Base-by-base conservation (phyloP, 2,888 invertebrate species). In the Cheilosia variabilis region DNA sequence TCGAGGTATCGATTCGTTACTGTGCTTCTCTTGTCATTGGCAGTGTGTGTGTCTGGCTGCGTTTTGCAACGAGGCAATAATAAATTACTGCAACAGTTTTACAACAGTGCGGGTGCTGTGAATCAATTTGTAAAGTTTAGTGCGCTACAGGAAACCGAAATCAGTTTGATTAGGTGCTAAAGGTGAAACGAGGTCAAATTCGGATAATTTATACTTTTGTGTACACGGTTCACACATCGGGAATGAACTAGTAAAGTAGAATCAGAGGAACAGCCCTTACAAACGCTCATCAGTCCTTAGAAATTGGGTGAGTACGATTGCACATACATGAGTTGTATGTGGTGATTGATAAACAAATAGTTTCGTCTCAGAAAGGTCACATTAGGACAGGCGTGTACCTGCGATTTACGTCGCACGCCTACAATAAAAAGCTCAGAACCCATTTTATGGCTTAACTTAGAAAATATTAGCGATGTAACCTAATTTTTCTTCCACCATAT, bases 1-100 rank as follows among this genome's bases (percentile, higher is more conserved):
- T 76, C 81, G 62, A 45, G 68, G 24, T 86, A 86, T 86, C 81
- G 86, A 86, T 86, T 86, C 55, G 72, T 76, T 60, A 27, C 81
- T 62, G 52, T 63, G 69, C 53, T 63, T 31, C 57, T 72, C 57
- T n/a, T 31, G 31, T 37, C n/a, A 6, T 41, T 76, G 24, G 47
- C 43, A 37, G 37, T 37, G 34, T 57, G 57, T 22, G 27, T 45
- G 19, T 9, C 27, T 55, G 45, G 37, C n/a, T 65, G 34, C 45
- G 43, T 58, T 76, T 77, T 77, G 79, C 43, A 65, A 55, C 41
- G 50, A 80, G 68, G 55, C 81, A 31, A 31, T 31, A 81, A 50
- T 68, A 72, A 72, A 41, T 71, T 71, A 52, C 57, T 19, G 31
- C 9, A 68, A 57, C 34, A 72, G 66, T 57, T 50, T 57, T 1